Evolutionary conservation across 2,113 vertebrate genomes (phyloP).

Genomic region (Pyrgilauda ruficollis): DNA sequence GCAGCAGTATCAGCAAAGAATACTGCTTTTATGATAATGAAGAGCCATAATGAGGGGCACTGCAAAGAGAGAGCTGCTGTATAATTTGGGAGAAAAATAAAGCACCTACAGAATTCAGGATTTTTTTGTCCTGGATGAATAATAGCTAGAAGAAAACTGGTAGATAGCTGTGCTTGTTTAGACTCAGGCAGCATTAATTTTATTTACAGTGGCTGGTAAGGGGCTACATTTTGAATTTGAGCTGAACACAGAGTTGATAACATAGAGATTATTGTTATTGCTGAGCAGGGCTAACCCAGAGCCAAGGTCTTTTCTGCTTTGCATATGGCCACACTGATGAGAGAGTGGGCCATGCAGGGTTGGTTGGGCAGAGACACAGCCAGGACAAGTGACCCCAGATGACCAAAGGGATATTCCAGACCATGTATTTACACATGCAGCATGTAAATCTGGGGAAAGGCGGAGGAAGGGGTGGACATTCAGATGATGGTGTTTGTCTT

Average conservation of each 20-base stretch:
- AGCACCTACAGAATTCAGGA: not conserved
- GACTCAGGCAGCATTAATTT: not conserved
- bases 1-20: not conserved
- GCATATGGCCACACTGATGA: fast-evolving
- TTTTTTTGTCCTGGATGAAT: not conserved
- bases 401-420: not conserved
- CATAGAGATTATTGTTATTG: not conserved
- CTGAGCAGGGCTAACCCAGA: not conserved
- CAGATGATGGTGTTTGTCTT: not conserved
- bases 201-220: not conserved
- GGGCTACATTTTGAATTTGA: not conserved
- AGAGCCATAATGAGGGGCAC: not conserved
- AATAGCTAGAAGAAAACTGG: not conserved
- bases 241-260: not conserved
- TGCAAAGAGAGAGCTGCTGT: not conserved
- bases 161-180: not conserved
- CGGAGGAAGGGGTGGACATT: not conserved
- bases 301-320: not conserved
- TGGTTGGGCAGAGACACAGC: not conserved
- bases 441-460: not conserved
- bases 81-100: not conserved
- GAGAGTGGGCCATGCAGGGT: too few species aligned
- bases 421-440: fast-evolving
- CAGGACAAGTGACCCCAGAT: not conserved
- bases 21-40: not conserved